Base-by-base conservation (phyloP, 1,140 invertebrate genomes). In the Zaprionus vittiger region DNA sequence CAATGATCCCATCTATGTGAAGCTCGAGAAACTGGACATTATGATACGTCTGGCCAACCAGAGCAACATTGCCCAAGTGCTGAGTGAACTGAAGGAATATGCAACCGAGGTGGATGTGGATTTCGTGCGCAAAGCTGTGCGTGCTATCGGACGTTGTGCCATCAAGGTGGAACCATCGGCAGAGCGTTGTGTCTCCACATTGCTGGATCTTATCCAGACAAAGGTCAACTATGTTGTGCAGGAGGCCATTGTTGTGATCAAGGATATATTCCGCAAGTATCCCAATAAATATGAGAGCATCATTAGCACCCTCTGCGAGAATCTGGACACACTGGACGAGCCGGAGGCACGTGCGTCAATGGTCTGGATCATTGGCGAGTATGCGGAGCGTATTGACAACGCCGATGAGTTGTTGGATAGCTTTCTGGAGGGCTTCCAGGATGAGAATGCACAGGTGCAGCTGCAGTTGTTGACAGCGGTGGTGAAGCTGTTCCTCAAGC, bases 361-460 rank as follows among this genome's bases (percentile, higher is more conserved):
- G 99, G 99, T 99, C 77, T 99, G 99, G 99, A 99, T 99, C 77
- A 99, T 99, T 93, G 99, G 99, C 78, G 97, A 98, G 93, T 99
- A 99, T 93, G 99, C 99, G 0, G 99, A 99, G 91, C 95, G 99
- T 79, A 99, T 99, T 84, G 99, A 99, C 93, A 99, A 99, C 93
- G 99, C 99, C 12, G 99, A 99, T 92, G 99, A 99, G 93, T 94
- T 99, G 14, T 93, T 99, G 4, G 99, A 99, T 92, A 99, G 98
- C 83, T 99, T 99, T 94, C 94, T 99, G 2, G 99, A 99, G 94
- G 99, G 99, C n/a, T 99, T 99, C 94, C 98, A 99, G 81, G 99
- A 99, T 94, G 99, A 99, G 93, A 99, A 99, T 91, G 98, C 98
- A 34, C 99, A 99, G 95, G 99, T 99, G 5, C 99, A 99, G 93